Percentiles rank a stretch among this genome's conserved stretches.
Evolutionary conservation across 2,888 invertebrate genomes (phyloP).

Genomic region (Sinopyrophorus schimmeli): DNA sequence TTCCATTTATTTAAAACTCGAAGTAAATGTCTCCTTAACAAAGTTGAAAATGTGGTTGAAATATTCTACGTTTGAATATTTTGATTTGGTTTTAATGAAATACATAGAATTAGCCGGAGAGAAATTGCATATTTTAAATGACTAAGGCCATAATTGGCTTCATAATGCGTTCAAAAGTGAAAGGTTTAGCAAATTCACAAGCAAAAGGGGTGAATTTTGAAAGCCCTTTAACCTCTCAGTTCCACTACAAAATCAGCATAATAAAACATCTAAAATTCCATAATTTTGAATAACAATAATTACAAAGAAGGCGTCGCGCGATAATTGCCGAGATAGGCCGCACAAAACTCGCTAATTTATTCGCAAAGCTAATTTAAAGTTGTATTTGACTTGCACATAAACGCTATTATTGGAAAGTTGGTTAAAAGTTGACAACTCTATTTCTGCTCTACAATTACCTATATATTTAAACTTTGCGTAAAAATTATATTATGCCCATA

Average conservation of each 20-base stretch:
- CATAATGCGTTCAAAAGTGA: slow-evolving; percentile 30
- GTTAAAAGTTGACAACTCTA: slow-evolving; percentile 56
- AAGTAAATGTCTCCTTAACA: slow-evolving; percentile 7
- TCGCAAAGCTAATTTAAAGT: slow-evolving; percentile 58
- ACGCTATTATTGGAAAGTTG: slow-evolving; percentile 57
- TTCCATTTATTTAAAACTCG: slow-evolving; percentile 13
- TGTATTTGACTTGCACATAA: slow-evolving; percentile 58
- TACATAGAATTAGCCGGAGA: slow-evolving; percentile 27
- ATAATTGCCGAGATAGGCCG: slow-evolving; percentile 57
- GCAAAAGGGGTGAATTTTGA: slow-evolving; percentile 39
- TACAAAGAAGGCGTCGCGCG: slow-evolving; percentile 55
- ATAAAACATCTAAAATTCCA: slow-evolving; percentile 57
- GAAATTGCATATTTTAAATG: slow-evolving; percentile 32
- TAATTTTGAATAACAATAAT: slow-evolving; percentile 58
- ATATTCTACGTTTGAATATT: slow-evolving; percentile 18
- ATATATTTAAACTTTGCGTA: slow-evolving; percentile 37
- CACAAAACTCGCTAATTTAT: slow-evolving; percentile 57
- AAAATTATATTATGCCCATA: slow-evolving; percentile 27
- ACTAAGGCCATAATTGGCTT: slow-evolving; percentile 30
- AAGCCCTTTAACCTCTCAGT: slow-evolving; percentile 47
- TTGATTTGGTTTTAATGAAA: slow-evolving; percentile 28
- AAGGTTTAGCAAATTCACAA: slow-evolving; percentile 32
- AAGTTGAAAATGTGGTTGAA: slow-evolving; percentile 13
- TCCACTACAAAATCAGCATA: slow-evolving; percentile 54
- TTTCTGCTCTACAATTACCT: slow-evolving; percentile 44